These are phyloP conservation scores for Brachionus manjavacas DNA, from an alignment of 1,140 invertebrate species.

Conservation along the genomic window DNA sequence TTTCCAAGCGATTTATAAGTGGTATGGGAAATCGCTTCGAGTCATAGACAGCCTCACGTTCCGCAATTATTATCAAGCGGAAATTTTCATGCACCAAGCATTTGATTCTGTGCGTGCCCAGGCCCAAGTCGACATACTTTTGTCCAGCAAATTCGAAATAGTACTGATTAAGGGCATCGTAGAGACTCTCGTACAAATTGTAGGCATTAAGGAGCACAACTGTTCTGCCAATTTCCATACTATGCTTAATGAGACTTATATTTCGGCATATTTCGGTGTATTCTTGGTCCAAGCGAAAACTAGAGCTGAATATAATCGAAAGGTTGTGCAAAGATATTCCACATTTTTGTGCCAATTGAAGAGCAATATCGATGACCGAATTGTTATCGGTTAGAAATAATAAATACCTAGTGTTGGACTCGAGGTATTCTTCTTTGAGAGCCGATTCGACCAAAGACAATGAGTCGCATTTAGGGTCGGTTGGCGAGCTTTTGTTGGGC, in stretches of 20 bases:
- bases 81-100: conserved; percentile 52
- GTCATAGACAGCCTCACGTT: conserved; percentile 51
- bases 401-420: conserved; percentile 12
- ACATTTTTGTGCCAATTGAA: not conserved
- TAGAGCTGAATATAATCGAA: conserved; percentile 22
- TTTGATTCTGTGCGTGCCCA: conserved; percentile 54
- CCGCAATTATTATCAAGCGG: conserved; percentile 53
- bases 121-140: conserved; percentile 53
- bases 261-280: conserved; percentile 52
- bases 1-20: conserved; percentile 52
- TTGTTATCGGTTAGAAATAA: conserved; percentile 20
- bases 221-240: conserved; percentile 54
- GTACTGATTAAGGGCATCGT: conserved; percentile 55
- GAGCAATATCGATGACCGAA: not conserved
- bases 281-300: conserved; percentile 16
- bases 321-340: not conserved
- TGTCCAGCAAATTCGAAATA: conserved; percentile 51
- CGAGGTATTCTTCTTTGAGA: conserved; percentile 11
- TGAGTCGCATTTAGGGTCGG: conserved; percentile 43
- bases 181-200: conserved; percentile 54
- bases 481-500: conserved; percentile 8
- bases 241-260: conserved; percentile 55
- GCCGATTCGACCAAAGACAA: conserved; percentile 16
- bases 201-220: conserved; percentile 53
- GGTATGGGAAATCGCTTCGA: conserved; percentile 50